Conservation (phyloP, 2,888 invertebrate species). For the Diachrysia chrysitis region DNA sequence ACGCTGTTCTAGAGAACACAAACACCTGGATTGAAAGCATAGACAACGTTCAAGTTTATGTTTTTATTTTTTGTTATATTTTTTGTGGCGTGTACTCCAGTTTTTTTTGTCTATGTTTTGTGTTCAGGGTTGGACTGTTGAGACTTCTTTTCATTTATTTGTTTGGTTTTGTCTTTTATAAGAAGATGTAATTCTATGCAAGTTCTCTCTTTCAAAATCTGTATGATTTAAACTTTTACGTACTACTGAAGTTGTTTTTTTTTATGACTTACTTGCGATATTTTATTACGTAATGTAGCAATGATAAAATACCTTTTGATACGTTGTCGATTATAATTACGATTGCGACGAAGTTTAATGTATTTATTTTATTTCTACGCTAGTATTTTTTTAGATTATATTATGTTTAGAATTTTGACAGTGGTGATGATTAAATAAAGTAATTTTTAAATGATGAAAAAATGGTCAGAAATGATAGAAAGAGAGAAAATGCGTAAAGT, state of each 20-base stretch:
- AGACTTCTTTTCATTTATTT: slow-evolving; percentile 64
- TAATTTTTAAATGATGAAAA: slow-evolving; percentile 20
- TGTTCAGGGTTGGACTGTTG: slow-evolving; percentile 55
- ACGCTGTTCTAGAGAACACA: slow-evolving; percentile 95
- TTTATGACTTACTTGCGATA: background rate
- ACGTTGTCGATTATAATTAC: too few species aligned
- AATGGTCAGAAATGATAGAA: slow-evolving; percentile 43
- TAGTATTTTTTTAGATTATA: too few species aligned
- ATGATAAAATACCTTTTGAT: too few species aligned
- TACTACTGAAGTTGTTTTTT: background rate
- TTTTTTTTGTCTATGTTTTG: slow-evolving; percentile 21
- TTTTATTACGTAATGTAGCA: too few species aligned
- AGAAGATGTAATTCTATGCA: background rate
- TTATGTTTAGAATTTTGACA: too few species aligned
- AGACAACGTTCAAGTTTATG: slow-evolving; percentile 69
- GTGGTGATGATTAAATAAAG: too few species aligned
- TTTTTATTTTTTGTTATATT: slow-evolving; percentile 33
- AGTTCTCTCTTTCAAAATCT: background rate
- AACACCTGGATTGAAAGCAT: slow-evolving; percentile 93
- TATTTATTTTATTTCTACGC: too few species aligned
- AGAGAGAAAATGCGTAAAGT: slow-evolving; percentile 48
- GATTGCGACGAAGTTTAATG: too few species aligned
- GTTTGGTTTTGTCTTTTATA: background rate
- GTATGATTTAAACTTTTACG: background rate
- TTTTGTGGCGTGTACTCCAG: slow-evolving; percentile 65